Base-by-base conservation (phyloP, 2,888 invertebrate species). In the Leptarthrus brevirostris region DNA sequence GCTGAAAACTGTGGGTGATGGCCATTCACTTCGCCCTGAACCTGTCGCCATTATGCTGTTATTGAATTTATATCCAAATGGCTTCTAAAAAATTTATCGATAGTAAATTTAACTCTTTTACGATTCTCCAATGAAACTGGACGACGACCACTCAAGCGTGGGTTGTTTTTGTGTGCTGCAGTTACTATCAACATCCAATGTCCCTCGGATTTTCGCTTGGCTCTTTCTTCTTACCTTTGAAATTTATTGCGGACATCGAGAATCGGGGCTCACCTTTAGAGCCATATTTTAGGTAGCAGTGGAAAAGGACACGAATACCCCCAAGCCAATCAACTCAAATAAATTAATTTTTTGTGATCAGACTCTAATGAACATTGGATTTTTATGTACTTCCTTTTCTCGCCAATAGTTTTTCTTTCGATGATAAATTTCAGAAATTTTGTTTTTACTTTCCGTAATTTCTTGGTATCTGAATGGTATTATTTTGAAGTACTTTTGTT, bases 81-180 rank as follows among this genome's bases (percentile, higher is more conserved):
- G 64, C 22, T 36, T 18, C 61, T 64, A 64, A 64, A 64, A 64
- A 64, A 64, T 24, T 64, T 64, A 64, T 64, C 64, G 64, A 64
- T 64, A 64, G 44, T 64, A 64, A 64, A 64, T 64, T 40, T 40
- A 58, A 64, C 44, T 64, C 64, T 44, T 64, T 64, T 64, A 64
- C 44, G 44, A 64, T 44, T 44, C n/a, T 40, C 22, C 22, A 30
- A 22, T 40, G n/a, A 12, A 58, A 8, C 16, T 34, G 36, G 36
- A 16, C 34, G 18, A 34, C 58, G 64, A 14, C 0, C 44, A 64
- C n/a, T 18, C n/a, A 14, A 36, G 64, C 64, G 64, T 64, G 64
- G 64, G 64, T 64, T 34, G 44, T 64, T 64, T 64, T 64, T 64
- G 64, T 44, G 16, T 14, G 44, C 14, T 14, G 44, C 36, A 40